Conservation (phyloP, 2,797 vertebrate species). For the Lagocephalus sceleratus region DNA sequence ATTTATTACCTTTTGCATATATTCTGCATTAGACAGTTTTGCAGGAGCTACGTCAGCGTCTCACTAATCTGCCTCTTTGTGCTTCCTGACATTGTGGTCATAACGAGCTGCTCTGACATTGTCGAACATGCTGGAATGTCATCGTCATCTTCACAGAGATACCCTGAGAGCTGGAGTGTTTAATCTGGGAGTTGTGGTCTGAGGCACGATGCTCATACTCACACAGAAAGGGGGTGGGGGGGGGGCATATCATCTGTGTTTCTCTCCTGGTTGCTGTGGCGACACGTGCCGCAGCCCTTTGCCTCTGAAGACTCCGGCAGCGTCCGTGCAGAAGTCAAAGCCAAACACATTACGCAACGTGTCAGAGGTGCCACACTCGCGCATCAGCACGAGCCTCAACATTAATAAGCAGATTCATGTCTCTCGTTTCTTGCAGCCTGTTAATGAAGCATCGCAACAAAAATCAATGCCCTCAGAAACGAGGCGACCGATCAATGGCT, state of each 20-base stretch:
- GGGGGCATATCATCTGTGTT: constrained; percentile 24
- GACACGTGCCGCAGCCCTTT: constrained; percentile 54
- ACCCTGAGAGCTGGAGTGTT: constrained; percentile 30
- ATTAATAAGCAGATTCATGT: constrained; percentile 12
- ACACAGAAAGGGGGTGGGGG: neutral
- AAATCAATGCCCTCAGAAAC: constrained; percentile 5
- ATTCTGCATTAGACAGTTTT: no score
- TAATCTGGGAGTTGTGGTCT: constrained; percentile 50
- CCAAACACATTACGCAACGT: constrained; percentile 32
- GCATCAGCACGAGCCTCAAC: neutral
- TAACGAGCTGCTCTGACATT: constrained; percentile 37
- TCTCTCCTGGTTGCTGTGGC: constrained; percentile 63
- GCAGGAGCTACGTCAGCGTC: constrained; percentile 12
- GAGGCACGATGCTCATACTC: constrained; percentile 29
- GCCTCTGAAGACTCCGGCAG: constrained; percentile 44
- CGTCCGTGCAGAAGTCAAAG: constrained; percentile 27
- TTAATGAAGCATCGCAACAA: constrained; percentile 15
- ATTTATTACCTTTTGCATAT: no score
- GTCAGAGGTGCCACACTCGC: neutral
- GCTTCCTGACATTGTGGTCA: constrained; percentile 20
- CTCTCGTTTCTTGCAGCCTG: neutral
- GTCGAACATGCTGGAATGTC: no score
- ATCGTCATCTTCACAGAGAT: constrained; percentile 27
- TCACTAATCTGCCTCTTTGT: constrained; percentile 5
- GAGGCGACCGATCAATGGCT: neutral